Evolutionary conservation across 2,888 invertebrate genomes (phyloP).

Genomic region (Eupithecia inturbata): DNA sequence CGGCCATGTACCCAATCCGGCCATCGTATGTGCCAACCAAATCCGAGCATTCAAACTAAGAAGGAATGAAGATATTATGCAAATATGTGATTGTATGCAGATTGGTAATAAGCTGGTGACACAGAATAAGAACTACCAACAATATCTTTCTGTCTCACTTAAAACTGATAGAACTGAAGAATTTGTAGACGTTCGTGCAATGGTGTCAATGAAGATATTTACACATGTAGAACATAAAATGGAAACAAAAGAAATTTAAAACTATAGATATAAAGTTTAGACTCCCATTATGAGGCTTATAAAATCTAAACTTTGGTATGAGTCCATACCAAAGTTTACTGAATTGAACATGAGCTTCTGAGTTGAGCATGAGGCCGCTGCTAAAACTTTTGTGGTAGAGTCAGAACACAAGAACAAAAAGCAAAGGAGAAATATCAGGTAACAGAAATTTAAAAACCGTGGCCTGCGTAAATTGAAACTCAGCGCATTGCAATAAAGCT

Average conservation of each 20-base stretch:
- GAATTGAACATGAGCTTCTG: too few relatives aligned
- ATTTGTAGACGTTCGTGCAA: background rate
- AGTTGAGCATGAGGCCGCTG: background rate
- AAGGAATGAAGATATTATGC: slow-evolving; percentile 84
- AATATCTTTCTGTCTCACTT: background rate
- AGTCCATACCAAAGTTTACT: too few relatives aligned
- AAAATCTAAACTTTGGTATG: background rate
- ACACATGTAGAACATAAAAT: background rate
- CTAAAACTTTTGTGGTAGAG: background rate
- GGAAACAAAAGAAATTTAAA: background rate
- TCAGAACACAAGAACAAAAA: background rate
- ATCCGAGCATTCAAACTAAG: slow-evolving; percentile 52
- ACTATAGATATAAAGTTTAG: background rate
- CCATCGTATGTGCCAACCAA: slow-evolving; percentile 27
- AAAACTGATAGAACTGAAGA: background rate
- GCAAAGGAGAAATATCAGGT: background rate
- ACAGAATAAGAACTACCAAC: slow-evolving; percentile 13
- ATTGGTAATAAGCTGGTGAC: slow-evolving; percentile 71
- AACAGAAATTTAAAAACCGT: background rate
- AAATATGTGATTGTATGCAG: slow-evolving; percentile 82
- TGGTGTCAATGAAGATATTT: background rate
- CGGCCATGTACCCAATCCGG: slow-evolving; percentile 24
- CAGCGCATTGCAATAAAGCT: slow-evolving; percentile 4
- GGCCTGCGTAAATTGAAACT: background rate
- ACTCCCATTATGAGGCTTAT: background rate